phyloP scores from a whole-genome alignment of 35 echinoderm and acorn worm genomes.

The Stichopus chloronotus region DNA sequence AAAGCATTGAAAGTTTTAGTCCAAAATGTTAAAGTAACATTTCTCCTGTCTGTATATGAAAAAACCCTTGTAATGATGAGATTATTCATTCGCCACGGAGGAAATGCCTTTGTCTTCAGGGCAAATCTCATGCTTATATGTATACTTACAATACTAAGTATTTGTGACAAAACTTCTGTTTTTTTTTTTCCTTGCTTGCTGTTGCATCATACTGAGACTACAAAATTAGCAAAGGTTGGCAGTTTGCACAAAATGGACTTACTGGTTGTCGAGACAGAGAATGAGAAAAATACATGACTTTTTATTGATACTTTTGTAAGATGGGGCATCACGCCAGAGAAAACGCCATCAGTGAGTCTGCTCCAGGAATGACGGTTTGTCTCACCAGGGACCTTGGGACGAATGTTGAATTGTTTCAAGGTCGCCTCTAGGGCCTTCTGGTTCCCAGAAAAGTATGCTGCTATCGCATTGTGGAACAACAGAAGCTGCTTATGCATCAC shows the following conservation, averaged over 20 bases:
- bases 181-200: background rate
- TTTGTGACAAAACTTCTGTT: background rate
- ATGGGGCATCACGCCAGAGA: background rate
- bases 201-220: background rate
- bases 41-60: too few relatives aligned
- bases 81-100: too few relatives aligned
- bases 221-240: background rate
- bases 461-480: conserved; percentile 96
- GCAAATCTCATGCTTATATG: background rate
- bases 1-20: too few relatives aligned
- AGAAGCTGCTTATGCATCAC: conserved; percentile 99
- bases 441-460: conserved; percentile 97
- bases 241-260: background rate
- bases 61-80: too few relatives aligned
- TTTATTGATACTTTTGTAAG: background rate
- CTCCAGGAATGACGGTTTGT: conserved; percentile 94
- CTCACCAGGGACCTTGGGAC: conserved; percentile 81
- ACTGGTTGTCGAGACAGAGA: background rate
- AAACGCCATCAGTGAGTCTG: conserved; percentile 35
- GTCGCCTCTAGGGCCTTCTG: conserved; percentile 93
- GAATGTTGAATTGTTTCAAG: conserved; percentile 98
- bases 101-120: background rate
- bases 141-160: background rate
- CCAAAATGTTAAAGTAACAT: too few relatives aligned
- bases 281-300: background rate